phyloP scores from a whole-genome alignment of 1,140 invertebrate genomes.

The Leguminivora glycinivorella region DNA sequence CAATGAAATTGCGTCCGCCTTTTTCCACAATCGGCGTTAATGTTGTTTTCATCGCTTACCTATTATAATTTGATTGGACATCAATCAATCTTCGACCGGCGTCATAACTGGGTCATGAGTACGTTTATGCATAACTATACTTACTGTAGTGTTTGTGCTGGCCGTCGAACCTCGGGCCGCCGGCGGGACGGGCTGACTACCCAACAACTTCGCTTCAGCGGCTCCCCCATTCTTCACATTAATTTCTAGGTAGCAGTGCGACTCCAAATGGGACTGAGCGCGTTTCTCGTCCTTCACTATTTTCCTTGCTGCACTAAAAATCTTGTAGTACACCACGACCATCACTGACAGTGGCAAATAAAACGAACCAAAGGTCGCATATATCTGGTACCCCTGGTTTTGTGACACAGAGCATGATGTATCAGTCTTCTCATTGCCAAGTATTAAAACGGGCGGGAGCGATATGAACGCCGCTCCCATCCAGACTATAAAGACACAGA shows the following conservation, averaged over 20 bases:
- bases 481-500: constrained; percentile 94
- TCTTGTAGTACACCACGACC: constrained; percentile 95
- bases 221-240: constrained; percentile 85
- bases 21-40: constrained; percentile 1
- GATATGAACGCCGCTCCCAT: constrained; percentile 93
- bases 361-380: constrained; percentile 93
- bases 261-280: constrained; percentile 90
- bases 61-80: constrained; percentile 25
- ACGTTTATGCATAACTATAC: constrained; percentile 41
- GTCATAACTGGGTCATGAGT: constrained; percentile 23
- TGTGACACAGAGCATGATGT: constrained; percentile 90
- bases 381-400: constrained; percentile 93
- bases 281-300: constrained; percentile 92
- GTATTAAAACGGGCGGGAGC: constrained; percentile 90
- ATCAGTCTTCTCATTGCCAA: constrained; percentile 92
- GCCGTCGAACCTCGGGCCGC: constrained; percentile 77
- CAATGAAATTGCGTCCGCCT: not conserved
- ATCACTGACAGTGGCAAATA: constrained; percentile 94
- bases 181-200: constrained; percentile 65
- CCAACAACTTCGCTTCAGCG: constrained; percentile 81
- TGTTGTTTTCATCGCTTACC: constrained; percentile 22
- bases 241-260: constrained; percentile 86
- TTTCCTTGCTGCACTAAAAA: constrained; percentile 90
- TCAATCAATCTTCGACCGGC: constrained; percentile 25
- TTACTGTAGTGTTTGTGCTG: constrained; percentile 84